Base-by-base conservation (phyloP, 2,888 invertebrate species). In the Elgonia sp. region DNA sequence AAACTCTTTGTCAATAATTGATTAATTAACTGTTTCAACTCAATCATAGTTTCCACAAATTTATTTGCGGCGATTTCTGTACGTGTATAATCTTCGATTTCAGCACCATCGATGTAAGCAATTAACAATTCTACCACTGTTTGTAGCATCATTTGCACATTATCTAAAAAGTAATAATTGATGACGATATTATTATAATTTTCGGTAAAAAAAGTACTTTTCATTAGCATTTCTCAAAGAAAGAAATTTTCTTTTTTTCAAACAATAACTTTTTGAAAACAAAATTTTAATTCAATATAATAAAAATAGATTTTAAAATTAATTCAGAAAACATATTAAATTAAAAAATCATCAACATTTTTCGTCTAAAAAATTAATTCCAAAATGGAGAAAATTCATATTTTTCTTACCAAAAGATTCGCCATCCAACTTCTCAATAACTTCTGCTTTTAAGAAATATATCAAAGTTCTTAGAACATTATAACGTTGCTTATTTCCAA, bases 401-500 rank as follows among this genome's bases (percentile, higher is more conserved):
- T 53, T n/a, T 53, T 53, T 53, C 79, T 72, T 57, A 84, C 84
- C n/a, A 0, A 8, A 65, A 3, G 55, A 39, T 14, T 42, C n/a
- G 12, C 14, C 21, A 29, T 72, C 16, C 5, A 85, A 42, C 42
- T 75, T n/a, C 0, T 79, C 72, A 42, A 67, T 53, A 60, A 86
- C 29, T 37, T 86, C 57, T 8, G 18, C 21, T 72, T 77, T 86
- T 18, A 86, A 73, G 65, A 67, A 86, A 39, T 73, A 60, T 65
- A 90, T 91, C 9, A 94, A 70, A 18, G 93, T 93, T 82, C 88
- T 91, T 46, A 94, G 86, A 21, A 93, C 92, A 39, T 84, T 84
- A 9, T 91, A 87, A 37, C 79, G 77, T 65, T 93, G 93, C 18
- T 89, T 90, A 73, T 84, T 91, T n/a, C 92, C 77, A 72, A 72